These are phyloP conservation scores for Seriola aureovittata DNA, from an alignment of 2,113 vertebrate species.

Conservation along the genomic window DNA sequence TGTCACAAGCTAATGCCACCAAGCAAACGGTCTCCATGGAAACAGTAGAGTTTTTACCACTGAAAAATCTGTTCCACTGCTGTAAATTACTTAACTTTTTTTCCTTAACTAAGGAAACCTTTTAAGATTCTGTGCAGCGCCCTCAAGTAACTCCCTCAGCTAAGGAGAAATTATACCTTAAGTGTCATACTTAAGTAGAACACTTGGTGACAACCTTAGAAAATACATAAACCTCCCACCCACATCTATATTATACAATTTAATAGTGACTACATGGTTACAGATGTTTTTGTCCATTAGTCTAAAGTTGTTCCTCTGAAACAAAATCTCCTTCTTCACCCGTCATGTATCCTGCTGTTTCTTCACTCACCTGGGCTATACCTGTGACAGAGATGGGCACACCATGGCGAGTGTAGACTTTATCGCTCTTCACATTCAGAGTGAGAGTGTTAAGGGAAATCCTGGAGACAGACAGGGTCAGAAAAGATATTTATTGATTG, in stretches of 20 bases:
- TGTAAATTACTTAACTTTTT: too few relatives aligned
- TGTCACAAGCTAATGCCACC: too few relatives aligned
- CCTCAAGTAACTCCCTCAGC: too few relatives aligned
- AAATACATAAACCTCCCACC: neutral
- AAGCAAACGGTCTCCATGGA: too few relatives aligned
- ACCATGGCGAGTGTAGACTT: slow-evolving; percentile 93
- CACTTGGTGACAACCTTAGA: neutral
- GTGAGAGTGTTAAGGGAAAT: slow-evolving; percentile 95
- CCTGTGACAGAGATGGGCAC: slow-evolving; percentile 95
- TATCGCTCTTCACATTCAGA: slow-evolving; percentile 95
- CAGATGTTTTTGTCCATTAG: too few relatives aligned
- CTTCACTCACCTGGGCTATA: slow-evolving; percentile 90
- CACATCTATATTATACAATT: neutral
- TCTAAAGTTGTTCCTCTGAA: neutral
- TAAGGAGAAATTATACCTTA: too few relatives aligned
- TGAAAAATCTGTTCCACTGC: too few relatives aligned
- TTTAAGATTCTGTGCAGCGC: too few relatives aligned
- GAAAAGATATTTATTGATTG: slow-evolving; percentile 5
- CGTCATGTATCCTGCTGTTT: neutral
- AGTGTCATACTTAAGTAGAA: too few relatives aligned
- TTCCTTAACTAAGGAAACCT: too few relatives aligned
- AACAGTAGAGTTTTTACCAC: too few relatives aligned
- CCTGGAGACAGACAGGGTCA: slow-evolving; percentile 70
- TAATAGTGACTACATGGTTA: too few relatives aligned
- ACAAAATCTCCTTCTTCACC: neutral